Conservation (phyloP, 2,113 vertebrate species). For the Carlito syrichta region DNA sequence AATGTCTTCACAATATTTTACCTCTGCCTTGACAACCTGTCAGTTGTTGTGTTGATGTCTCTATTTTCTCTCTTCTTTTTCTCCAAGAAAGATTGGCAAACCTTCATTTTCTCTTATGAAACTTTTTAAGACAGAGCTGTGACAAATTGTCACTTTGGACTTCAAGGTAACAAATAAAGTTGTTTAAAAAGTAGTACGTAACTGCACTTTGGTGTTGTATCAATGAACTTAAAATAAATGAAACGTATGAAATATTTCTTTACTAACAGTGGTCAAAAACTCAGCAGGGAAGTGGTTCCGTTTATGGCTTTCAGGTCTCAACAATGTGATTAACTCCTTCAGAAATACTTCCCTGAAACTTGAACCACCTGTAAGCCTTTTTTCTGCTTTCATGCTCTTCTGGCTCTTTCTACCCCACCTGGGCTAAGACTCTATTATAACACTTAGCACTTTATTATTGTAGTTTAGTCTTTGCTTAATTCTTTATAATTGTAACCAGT, state of each 20-base stretch:
- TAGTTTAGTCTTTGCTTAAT: background rate
- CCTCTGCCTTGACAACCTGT: conserved; percentile 33
- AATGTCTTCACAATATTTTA: conserved; percentile 19
- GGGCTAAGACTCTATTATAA: background rate
- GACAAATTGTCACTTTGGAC: background rate
- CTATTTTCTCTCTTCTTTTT: conserved; percentile 29
- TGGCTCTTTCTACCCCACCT: background rate
- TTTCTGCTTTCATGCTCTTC: background rate
- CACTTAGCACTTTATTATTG: background rate
- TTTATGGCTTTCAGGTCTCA: background rate
- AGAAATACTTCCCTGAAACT: background rate
- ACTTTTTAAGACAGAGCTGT: background rate
- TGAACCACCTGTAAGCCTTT: background rate
- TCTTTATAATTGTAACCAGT: background rate
- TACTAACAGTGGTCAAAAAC: background rate
- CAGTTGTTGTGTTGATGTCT: conserved; percentile 44
- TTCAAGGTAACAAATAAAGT: background rate
- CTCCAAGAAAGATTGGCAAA: background rate
- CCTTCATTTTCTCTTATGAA: conserved; percentile 15
- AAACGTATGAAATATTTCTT: background rate
- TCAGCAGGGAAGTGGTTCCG: background rate
- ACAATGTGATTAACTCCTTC: background rate
- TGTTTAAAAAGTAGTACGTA: background rate
- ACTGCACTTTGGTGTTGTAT: background rate
- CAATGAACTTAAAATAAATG: background rate